Percentiles rank a stretch among this genome's conserved stretches.
Evolutionary conservation across 1,140 invertebrate genomes (phyloP).

Genomic region (Vollenhovia emeryi): DNA sequence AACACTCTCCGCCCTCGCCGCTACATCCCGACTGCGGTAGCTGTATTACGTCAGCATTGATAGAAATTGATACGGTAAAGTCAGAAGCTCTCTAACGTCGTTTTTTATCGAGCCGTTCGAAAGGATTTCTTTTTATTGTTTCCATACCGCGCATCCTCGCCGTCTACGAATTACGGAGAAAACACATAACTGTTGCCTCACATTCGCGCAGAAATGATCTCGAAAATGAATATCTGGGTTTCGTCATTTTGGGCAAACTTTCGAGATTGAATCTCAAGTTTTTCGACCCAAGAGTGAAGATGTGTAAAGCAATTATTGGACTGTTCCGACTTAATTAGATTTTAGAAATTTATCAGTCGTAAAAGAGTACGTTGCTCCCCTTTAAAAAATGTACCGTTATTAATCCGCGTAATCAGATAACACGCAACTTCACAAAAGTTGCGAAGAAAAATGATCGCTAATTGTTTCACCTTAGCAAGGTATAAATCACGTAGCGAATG

Average conservation of each 20-base stretch:
- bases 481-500: background rate
- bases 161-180: background rate
- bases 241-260: background rate
- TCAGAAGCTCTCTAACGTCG: background rate
- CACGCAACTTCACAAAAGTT: background rate
- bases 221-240: background rate
- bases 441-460: background rate
- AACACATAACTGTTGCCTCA: background rate
- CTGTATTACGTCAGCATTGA: conserved; percentile 48
- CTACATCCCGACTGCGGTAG: conserved; percentile 17
- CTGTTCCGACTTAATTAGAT: background rate
- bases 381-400: background rate
- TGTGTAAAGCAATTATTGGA: background rate
- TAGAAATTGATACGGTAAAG: conserved; percentile 50
- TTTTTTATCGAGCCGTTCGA: background rate
- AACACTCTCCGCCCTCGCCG: conserved; percentile 31
- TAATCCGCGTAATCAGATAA: background rate
- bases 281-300: background rate
- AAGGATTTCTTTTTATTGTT: background rate
- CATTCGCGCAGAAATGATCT: background rate
- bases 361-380: background rate
- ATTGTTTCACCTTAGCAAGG: background rate
- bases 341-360: background rate
- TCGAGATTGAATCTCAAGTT: background rate
- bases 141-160: background rate